These are phyloP conservation scores for Gonatopus flavifemur DNA, from an alignment of 1,140 invertebrate species.

Conservation along the genomic window DNA sequence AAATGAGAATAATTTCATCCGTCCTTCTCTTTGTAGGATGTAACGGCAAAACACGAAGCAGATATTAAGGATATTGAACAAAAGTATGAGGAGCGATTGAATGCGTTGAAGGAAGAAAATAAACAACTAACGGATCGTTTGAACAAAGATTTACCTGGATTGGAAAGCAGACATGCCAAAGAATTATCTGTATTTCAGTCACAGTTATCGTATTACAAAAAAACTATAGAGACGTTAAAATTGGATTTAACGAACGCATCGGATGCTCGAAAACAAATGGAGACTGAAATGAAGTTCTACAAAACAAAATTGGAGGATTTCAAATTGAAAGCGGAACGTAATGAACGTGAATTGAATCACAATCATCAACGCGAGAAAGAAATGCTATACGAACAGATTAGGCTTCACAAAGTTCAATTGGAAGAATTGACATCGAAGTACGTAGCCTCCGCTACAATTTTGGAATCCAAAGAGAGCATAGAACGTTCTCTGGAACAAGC, in stretches of 20 bases:
- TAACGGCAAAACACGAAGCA: constrained; percentile 31
- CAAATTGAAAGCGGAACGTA: constrained; percentile 27
- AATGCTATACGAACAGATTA: constrained; percentile 44
- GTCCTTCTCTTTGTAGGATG: constrained; percentile 26
- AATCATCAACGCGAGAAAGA: constrained; percentile 39
- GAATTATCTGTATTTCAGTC: constrained; percentile 49
- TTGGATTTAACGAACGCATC: constrained; percentile 38
- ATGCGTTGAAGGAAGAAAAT: constrained; percentile 40
- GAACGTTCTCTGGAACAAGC: constrained; percentile 48
- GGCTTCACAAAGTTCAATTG: constrained; percentile 43
- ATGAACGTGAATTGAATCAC: constrained; percentile 16
- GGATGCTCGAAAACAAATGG: constrained; percentile 31
- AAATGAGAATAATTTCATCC: not conserved
- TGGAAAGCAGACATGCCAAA: constrained; percentile 46
- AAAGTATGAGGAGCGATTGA: constrained; percentile 39
- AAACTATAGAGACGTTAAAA: constrained; percentile 46
- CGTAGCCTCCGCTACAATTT: constrained; percentile 37
- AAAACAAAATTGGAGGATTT: constrained; percentile 34
- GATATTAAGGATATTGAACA: constrained; percentile 32
- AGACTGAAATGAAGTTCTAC: constrained; percentile 34
- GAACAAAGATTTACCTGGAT: constrained; percentile 35
- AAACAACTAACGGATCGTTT: constrained; percentile 32
- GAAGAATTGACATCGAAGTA: constrained; percentile 51
- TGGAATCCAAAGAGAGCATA: constrained; percentile 54
- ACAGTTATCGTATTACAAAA: constrained; percentile 45